phyloP scores from a whole-genome alignment of 1,140 invertebrate genomes.

The Drosophila burlai region DNA sequence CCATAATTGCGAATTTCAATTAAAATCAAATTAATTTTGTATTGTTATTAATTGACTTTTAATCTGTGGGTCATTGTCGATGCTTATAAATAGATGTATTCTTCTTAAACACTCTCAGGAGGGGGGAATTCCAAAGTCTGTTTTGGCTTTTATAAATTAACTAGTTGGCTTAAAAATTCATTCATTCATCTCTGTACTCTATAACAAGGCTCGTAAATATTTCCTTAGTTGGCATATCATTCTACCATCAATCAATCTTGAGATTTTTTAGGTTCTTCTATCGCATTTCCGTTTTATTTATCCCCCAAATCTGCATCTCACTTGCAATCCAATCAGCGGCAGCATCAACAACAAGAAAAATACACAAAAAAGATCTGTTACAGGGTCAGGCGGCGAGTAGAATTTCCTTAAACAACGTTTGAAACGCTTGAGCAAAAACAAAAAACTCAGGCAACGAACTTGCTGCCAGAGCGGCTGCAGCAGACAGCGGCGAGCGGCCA shows the following conservation, averaged over 20 bases:
- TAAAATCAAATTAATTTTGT: slow-evolving; percentile 52
- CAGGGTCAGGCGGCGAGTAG: slow-evolving; percentile 70
- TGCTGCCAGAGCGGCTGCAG: slow-evolving; percentile 27
- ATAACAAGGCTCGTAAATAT: slow-evolving; percentile 3
- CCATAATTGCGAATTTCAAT: slow-evolving; percentile 70
- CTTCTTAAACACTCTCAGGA: neutral
- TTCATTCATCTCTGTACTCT: neutral
- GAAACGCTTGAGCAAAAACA: slow-evolving; percentile 54
- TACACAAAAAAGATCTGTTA: slow-evolving; percentile 63
- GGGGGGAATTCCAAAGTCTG: slow-evolving; percentile 43
- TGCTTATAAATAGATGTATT: slow-evolving; percentile 32
- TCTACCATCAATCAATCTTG: slow-evolving; percentile 37
- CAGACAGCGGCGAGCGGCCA: slow-evolving; percentile 29
- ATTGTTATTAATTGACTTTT: slow-evolving; percentile 68
- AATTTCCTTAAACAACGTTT: slow-evolving; percentile 68
- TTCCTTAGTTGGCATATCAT: slow-evolving; percentile 17
- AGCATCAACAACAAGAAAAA: slow-evolving; percentile 21
- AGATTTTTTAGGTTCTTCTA: slow-evolving; percentile 5
- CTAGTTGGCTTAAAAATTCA: neutral
- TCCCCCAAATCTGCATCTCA: slow-evolving; percentile 51
- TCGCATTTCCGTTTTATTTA: slow-evolving; percentile 40
- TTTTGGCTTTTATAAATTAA: neutral
- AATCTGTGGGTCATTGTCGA: slow-evolving; percentile 47
- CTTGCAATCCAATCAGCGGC: slow-evolving; percentile 48
- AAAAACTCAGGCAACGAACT: slow-evolving; percentile 81